These are phyloP conservation scores for Ostrea edulis DNA, from an alignment of 1,140 invertebrate species.

Conservation along the genomic window DNA sequence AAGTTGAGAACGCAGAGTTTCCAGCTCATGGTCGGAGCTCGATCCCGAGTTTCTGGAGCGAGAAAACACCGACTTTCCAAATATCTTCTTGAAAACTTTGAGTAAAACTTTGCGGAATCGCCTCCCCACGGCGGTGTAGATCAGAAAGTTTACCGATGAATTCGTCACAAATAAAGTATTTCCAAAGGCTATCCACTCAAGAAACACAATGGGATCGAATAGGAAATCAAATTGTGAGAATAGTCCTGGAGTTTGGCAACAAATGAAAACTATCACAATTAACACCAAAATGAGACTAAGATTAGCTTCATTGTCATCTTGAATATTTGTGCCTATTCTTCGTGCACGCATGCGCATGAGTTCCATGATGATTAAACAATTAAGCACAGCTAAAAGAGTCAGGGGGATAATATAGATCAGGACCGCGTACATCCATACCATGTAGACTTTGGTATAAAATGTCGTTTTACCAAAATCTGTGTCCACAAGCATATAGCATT, in stretches of 20 bases:
- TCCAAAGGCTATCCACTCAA: conserved; percentile 71
- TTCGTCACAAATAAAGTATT: conserved; percentile 73
- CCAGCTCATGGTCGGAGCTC: conserved; percentile 8
- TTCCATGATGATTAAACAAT: conserved; percentile 71
- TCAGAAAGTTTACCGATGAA: conserved; percentile 76
- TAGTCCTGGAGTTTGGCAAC: conserved; percentile 75
- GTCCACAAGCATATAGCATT: conserved; percentile 60
- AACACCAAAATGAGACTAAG: conserved; percentile 73
- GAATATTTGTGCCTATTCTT: conserved; percentile 67
- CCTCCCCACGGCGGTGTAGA: conserved; percentile 74
- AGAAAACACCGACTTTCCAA: conserved; percentile 46
- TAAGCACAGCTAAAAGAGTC: conserved; percentile 61
- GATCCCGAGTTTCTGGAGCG: conserved; percentile 44
- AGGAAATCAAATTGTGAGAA: conserved; percentile 73
- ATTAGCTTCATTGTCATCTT: conserved; percentile 75
- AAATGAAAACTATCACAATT: conserved; percentile 75
- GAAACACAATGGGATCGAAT: conserved; percentile 60
- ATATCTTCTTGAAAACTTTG: conserved; percentile 63
- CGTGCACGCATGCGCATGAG: conserved; percentile 74
- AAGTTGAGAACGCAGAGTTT: background rate
- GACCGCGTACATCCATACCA: conserved; percentile 68
- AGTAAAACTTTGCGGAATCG: conserved; percentile 70
- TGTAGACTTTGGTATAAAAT: conserved; percentile 68
- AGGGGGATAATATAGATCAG: conserved; percentile 74
- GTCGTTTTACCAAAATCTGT: conserved; percentile 67